Evolutionary conservation across 2,797 vertebrate genomes (phyloP).

Genomic region (Phataginus tricuspis): DNA sequence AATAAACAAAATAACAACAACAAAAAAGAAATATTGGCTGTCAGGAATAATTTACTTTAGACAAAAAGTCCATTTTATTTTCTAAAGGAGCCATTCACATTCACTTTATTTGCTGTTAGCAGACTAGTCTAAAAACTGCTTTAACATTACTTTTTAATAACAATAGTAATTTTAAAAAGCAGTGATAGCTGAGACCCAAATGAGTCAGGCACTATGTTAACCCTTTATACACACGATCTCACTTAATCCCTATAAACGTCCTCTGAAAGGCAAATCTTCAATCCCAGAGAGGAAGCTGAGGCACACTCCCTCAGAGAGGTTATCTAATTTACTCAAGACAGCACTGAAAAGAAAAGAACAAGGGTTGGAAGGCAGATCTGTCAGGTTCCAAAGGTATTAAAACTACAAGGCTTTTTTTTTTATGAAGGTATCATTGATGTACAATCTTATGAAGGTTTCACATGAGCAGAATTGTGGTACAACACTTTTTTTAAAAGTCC

Average conservation of each 20-base stretch:
- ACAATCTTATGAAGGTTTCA: too few species aligned
- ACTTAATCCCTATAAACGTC: neutral
- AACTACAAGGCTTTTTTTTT: neutral
- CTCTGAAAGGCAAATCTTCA: neutral
- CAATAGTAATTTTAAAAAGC: neutral
- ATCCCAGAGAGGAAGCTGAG: neutral
- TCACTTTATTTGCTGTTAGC: neutral
- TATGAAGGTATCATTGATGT: too few species aligned
- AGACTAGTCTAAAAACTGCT: neutral
- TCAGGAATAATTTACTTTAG: neutral
- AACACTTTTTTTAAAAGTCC: neutral
- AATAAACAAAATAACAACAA: too few species aligned
- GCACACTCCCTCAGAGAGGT: neutral
- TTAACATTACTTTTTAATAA: neutral
- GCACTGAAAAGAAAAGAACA: neutral
- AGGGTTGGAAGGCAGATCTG: neutral
- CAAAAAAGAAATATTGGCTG: neutral
- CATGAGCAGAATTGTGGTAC: neutral
- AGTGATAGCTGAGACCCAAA: neutral
- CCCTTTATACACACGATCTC: neutral
- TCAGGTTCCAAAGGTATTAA: neutral
- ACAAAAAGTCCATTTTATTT: neutral
- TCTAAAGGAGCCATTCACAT: neutral
- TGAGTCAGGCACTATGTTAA: neutral
- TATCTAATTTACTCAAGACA: neutral